phyloP scores from a whole-genome alignment of 2,888 invertebrate species.

The Xestia ashworthii region DNA sequence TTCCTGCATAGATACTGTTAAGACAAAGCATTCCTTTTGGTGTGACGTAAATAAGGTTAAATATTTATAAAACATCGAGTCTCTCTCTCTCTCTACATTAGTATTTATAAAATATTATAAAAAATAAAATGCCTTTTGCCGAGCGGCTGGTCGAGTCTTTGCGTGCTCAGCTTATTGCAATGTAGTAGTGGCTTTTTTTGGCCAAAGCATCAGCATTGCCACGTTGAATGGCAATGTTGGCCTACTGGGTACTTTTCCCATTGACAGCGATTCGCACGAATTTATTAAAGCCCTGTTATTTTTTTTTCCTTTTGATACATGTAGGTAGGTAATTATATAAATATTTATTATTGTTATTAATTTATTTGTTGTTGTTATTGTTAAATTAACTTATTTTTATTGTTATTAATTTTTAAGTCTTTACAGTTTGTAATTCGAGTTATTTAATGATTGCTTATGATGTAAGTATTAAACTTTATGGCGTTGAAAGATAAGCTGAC shows the following conservation, averaged over 20 bases:
- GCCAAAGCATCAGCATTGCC: background rate
- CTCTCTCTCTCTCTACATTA: background rate
- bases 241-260: background rate
- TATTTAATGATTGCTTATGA: conserved; percentile 1
- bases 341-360: no score
- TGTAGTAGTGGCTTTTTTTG: background rate
- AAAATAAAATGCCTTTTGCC: background rate
- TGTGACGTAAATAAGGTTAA: background rate
- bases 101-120: conserved; percentile 10
- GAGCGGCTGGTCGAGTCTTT: background rate
- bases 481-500: conserved; percentile 12
- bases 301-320: background rate
- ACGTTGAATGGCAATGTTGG: background rate
- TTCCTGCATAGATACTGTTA: conserved; percentile 18
- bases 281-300: background rate
- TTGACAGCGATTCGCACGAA: background rate
- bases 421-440: background rate
- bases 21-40: background rate
- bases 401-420: background rate
- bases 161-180: background rate
- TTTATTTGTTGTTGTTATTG: no score
- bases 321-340: background rate
- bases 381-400: no score
- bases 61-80: background rate
- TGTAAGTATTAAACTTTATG: background rate